A percentile compares a stretch with the other conserved stretches of the same genome.
Conservation (phyloP, 2,888 invertebrate genomes). For the Diadegma fenestrale region DNA sequence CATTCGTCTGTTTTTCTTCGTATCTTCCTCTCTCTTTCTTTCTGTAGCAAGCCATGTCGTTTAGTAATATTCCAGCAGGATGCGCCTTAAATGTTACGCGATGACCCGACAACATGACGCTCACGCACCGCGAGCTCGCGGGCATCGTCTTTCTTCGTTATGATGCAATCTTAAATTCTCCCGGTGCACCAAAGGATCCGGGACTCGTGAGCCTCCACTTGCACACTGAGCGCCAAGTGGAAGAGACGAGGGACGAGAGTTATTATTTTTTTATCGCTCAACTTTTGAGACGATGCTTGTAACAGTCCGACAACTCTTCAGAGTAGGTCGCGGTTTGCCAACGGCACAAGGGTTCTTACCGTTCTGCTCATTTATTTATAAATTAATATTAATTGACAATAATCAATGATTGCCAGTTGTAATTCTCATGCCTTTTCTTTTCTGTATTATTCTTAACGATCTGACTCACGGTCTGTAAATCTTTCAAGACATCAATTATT, state of each 20-base stretch:
- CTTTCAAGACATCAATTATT: not conserved
- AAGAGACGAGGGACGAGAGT: conserved; percentile 22
- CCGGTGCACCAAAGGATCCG: conserved; percentile 59
- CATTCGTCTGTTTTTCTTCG: conserved; percentile 27
- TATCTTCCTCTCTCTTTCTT: conserved; percentile 2
- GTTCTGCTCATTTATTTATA: not conserved
- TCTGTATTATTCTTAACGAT: not conserved
- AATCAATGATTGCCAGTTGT: not conserved
- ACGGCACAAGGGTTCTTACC: not conserved
- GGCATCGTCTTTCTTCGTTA: conserved; percentile 53
- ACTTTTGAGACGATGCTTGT: conserved; percentile 37
- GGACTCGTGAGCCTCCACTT: conserved; percentile 48
- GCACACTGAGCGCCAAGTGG: conserved; percentile 2
- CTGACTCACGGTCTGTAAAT: not conserved
- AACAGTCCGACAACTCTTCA: conserved; percentile 22
- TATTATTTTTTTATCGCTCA: conserved; percentile 35
- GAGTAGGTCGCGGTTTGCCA: conserved; percentile 49
- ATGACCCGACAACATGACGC: conserved; percentile 56
- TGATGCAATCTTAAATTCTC: conserved; percentile 61
- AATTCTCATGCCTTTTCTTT: not conserved
- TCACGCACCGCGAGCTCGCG: conserved; percentile 58
- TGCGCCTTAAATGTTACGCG: conserved; percentile 65
- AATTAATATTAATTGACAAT: conserved; percentile 34
- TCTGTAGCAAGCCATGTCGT: conserved; percentile 1
- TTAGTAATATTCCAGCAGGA: conserved; percentile 59